Evolutionary conservation across 1,140 invertebrate genomes (phyloP), one percentile per base, ranked within the genome.

Genomic region (Sinonovacula constricta): DNA sequence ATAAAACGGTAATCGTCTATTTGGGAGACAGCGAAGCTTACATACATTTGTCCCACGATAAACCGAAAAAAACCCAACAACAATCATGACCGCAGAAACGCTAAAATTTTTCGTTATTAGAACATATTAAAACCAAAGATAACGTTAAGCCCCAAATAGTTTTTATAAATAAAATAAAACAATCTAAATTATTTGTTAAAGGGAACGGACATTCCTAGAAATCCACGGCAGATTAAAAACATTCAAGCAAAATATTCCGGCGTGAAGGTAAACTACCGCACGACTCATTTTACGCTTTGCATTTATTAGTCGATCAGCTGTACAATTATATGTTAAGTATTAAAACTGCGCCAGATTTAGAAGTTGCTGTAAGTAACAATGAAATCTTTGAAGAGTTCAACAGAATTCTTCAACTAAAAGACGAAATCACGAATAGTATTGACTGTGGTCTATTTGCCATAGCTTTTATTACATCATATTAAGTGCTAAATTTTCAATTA

Each of bases 291-390:
- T 74, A 74, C 33, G 70, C 36, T 26, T 34, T 53, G 22, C 70
- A 74, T 74, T 33, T 63, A 2, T 53, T 74, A 15, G 70, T 74
- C 14, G n/a, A 60, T 63, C 70, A 74, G 56, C 39, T 74, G 22
- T 57, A 74, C 39, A 39, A 39, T 12, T 72, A 60, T 51, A 74
- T 74, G 22, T 74, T 74, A 63, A 74, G 70, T 63, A 74, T 74
- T 18, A 63, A 74, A 63, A 74, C 70, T 33, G 62, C 69, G 1
- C 59, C 70, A 3, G 59, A 74, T 74, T 33, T 63, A 53, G 69
- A 74, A 53, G 26, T 74, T 33, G 14, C 53, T 1, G 56, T 74
- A 1, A 45, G 57, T 15, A 63, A 45, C 34, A 63, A 30, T 49
- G 70, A 74, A 63, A 15, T 39, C 1, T 63, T 62, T 62, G 59